Percentiles rank a stretch among this genome's conserved stretches.
Evolutionary conservation across 2,797 vertebrate species (phyloP).

Genomic region (Acrossocheilus fasciatus): DNA sequence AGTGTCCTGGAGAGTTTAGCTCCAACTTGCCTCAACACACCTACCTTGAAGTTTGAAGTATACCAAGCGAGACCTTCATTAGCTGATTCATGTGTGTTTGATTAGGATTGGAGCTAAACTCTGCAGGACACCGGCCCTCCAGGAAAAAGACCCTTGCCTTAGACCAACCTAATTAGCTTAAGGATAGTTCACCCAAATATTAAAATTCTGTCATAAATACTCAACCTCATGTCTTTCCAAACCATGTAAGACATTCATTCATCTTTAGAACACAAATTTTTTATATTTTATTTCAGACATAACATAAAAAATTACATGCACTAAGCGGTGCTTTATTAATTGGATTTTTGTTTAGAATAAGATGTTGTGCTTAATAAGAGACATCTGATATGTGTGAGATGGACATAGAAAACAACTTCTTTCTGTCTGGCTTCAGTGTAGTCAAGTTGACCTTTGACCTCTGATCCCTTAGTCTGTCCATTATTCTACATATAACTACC

Average conservation of each 20-base stretch:
- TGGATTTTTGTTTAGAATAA: not conserved
- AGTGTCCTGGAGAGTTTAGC: too few relatives aligned
- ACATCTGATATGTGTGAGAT: not conserved
- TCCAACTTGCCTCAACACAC: too few relatives aligned
- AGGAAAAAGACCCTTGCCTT: too few relatives aligned
- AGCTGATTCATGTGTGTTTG: too few relatives aligned
- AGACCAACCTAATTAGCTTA: not conserved
- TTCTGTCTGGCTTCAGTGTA: constrained; percentile 34
- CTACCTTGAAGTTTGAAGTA: too few relatives aligned
- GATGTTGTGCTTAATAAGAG: not conserved
- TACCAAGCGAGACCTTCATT: too few relatives aligned
- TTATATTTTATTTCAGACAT: not conserved
- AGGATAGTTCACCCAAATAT: not conserved
- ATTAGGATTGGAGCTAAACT: too few relatives aligned
- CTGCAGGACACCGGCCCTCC: too few relatives aligned
- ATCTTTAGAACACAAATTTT: not conserved
- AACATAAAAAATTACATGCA: too few relatives aligned
- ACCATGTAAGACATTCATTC: not conserved
- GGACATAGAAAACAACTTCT: constrained; percentile 5
- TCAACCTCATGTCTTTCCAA: not conserved
- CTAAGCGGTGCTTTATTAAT: not conserved
- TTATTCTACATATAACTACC: not conserved
- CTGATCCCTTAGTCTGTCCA: constrained; percentile 9
- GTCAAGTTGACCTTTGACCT: constrained; percentile 36
- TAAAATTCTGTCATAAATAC: not conserved